Base-by-base conservation (phyloP, 2,113 vertebrate genomes). In the Scopus umbretta region DNA sequence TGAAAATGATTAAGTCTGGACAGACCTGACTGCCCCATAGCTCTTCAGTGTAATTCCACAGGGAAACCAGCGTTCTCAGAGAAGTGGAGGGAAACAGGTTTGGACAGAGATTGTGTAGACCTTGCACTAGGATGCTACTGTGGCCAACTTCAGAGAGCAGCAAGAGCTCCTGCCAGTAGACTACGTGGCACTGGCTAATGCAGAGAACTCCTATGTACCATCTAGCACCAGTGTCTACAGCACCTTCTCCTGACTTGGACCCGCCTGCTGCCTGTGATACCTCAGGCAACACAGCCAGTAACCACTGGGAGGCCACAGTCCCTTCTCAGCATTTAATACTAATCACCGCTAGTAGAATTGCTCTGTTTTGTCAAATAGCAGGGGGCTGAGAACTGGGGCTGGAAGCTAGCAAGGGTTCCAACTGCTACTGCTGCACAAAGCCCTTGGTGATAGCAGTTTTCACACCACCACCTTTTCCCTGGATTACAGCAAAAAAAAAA, bases 21-120 rank as follows among this genome's bases (percentile, higher is more conserved):
- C 34, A 66, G 80, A 50, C 17, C 75, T 43, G 50, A 45, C 85
- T 30, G 67, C 11, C 72, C 21, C 67, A n/a, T 10, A 68, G 67
- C 61, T 53, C 55, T 27, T 15, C 38, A 27, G 45, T 5, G 26
- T 38, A 34, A 84, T 38, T n/a, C 80, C 80, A 30, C 3, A 13
- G 27, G 49, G 38, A 88, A 84, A 30, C 1, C 49, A 29, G 11
- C 2, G 21, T 9, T 68, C 72, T 47, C 23, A 3, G 72, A 50
- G 10, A 52, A 67, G n/a, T 3, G 5, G 3, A 15, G 50, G 16
- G 19, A 1, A 1, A 4, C 36, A 19, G 25, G 21, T 8, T 4
- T 52, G 26, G n/a, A 26, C 2, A 7, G n/a, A 17, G 22, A 43
- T 13, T 2, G 5, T 11, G 3, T 2, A 66, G 65, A n/a, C 32